Evolutionary conservation across 1,140 invertebrate genomes (phyloP).

Genomic region (Brachionus angularis): DNA sequence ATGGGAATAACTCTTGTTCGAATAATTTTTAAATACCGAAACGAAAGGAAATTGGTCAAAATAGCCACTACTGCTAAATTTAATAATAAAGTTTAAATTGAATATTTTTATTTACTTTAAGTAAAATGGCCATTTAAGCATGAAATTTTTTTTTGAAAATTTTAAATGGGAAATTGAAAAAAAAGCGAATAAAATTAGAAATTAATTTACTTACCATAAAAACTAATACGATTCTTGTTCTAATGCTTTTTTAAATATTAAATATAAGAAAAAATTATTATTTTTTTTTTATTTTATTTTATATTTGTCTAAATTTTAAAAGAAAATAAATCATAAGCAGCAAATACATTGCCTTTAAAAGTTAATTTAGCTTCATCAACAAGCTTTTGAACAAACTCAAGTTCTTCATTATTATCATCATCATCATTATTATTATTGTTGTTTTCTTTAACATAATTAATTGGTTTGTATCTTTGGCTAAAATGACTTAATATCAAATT

Average conservation of each 20-base stretch:
- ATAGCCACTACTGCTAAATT: no score
- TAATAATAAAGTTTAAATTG: no score
- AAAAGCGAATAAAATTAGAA: no score
- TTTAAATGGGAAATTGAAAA: no score
- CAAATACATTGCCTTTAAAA: background rate
- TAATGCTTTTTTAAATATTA: no score
- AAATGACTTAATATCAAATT: conserved; percentile 58
- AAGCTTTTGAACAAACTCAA: background rate
- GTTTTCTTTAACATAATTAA: background rate
- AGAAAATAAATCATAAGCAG: conserved; percentile 20
- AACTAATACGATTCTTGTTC: no score
- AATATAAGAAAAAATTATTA: no score
- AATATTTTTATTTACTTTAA: no score
- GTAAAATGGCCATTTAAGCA: no score
- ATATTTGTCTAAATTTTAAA: conserved; percentile 13
- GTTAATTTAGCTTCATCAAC: conserved; percentile 6
- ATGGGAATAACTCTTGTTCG: background rate
- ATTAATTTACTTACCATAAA: no score
- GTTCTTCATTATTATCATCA: background rate
- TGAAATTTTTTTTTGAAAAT: no score
- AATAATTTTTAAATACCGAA: background rate
- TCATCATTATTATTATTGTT: background rate
- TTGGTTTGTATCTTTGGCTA: conserved; percentile 58
- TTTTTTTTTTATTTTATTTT: background rate
- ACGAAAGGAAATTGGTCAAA: no score